Base-by-base conservation (phyloP, 2,113 vertebrate species). In the Burhinus bistriatus region DNA sequence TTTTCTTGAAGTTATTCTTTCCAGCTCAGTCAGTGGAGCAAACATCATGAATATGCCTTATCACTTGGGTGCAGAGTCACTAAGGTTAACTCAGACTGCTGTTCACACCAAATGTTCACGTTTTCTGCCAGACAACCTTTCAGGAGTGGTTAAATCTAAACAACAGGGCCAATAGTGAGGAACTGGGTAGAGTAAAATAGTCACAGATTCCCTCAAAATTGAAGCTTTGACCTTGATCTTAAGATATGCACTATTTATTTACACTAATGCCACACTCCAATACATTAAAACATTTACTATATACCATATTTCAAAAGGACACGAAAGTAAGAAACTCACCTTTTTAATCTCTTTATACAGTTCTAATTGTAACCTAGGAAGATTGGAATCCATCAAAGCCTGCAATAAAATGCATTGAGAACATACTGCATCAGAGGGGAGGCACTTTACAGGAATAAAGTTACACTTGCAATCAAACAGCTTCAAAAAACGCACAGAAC, bases 261-360 rank as follows among this genome's bases (percentile, higher is more conserved):
- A 58, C 26, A 70, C 12, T n/a, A 83, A 72, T 38, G 26, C 8
- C 11, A 66, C 12, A 58, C 42, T 83, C 15, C 20, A 73, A 44
- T 73, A 54, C 9, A 72, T 6, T 38, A 82, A 65, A 64, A 27
- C 36, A 70, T 5, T 36, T 42, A 69, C 0, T 27, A 44, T 93
- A 69, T 36, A 66, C 1, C 2, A 0, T 12, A 93, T 55, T 70
- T 66, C 42, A 92, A 62, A 90, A 78, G 17, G 17, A 80, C 13
- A 47, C 4, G 3, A 73, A 96, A 90, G 83, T 61, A 70, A 11
- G 30, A 85, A 36, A n/a, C 96, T 77, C 96, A 99, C 99, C 99
- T 99, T 99, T 98, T 99, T 99, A 89, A 99, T 99, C 97, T 99
- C 99, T 98, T 99, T 99, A 94, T 99, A 99, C 17, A 99, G 98